A percentile compares a stretch with the other conserved stretches of the same genome.
phyloP scores from a whole-genome alignment of 2,797 vertebrate genomes.

The Bradypodion ventrale region DNA sequence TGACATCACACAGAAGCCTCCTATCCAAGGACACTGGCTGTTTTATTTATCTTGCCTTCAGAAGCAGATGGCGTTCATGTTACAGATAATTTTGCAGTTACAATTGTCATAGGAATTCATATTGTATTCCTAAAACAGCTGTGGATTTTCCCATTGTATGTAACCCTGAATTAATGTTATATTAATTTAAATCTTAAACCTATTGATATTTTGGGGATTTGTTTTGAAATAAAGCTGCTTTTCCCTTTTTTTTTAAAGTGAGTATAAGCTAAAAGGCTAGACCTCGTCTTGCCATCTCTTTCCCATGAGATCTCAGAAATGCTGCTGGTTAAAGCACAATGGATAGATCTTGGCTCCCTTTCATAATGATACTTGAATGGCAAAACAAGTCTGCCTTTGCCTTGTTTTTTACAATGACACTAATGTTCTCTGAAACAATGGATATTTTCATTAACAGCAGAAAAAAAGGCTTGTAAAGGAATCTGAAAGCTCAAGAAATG shows the following conservation, averaged over 20 bases:
- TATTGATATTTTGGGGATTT: not conserved
- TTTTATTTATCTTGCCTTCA: conserved; percentile 29
- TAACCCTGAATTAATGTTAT: conserved; percentile 1
- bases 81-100: not conserved
- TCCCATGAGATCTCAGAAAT: conserved; percentile 7
- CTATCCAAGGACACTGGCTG: not conserved
- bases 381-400: not conserved
- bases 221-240: not conserved
- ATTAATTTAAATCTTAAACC: not conserved
- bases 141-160: not conserved
- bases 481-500: not conserved
- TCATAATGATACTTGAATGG: not conserved
- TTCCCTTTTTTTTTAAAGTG: conserved; percentile 3
- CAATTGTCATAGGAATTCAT: conserved; percentile 19
- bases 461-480: not conserved
- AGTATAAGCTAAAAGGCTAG: conserved; percentile 16
- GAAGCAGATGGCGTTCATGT: not conserved
- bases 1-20: not conserved
- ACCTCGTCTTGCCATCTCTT: not conserved
- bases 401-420: not conserved
- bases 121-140: conserved; percentile 8
- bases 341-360: rapidly evolving
- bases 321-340: conserved; percentile 22
- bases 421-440: not conserved
- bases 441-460: rapidly evolving